phyloP scores from a whole-genome alignment of 2,113 vertebrate species.

The Motacilla tschutschensis region DNA sequence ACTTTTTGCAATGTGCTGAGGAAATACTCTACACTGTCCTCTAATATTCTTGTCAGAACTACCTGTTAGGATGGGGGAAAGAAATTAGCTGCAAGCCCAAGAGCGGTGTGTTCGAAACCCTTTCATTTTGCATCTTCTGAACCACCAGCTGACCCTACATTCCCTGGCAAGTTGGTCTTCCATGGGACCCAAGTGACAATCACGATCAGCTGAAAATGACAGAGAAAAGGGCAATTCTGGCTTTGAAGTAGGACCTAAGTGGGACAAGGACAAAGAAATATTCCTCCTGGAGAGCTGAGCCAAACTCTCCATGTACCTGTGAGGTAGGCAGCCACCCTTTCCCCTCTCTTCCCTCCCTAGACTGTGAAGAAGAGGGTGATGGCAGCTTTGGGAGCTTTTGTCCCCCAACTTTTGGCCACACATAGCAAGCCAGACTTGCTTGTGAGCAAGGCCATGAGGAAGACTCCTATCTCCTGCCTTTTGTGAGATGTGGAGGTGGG shows the following conservation, averaged over 20 bases:
- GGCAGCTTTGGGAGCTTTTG: background rate
- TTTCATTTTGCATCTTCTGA: background rate
- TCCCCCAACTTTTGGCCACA: background rate
- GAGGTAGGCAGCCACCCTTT: background rate
- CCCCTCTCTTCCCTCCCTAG: background rate
- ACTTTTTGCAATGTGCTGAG: background rate
- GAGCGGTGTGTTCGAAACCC: background rate
- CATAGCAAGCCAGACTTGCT: background rate
- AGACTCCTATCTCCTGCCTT: background rate
- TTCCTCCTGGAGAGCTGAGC: background rate
- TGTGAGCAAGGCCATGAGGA: background rate
- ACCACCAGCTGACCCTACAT: background rate
- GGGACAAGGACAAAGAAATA: background rate
- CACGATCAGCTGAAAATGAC: background rate
- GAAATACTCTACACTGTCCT: background rate
- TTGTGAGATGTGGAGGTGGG: background rate
- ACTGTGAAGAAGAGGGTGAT: background rate
- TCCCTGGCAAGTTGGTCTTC: background rate
- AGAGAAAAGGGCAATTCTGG: background rate
- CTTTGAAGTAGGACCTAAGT: background rate
- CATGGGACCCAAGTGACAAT: background rate
- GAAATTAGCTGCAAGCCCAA: background rate
- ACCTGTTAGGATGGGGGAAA: rapidly evolving
- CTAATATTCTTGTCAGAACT: background rate
- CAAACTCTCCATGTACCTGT: background rate